phyloP scores from a whole-genome alignment of 2,888 invertebrate genomes.

The Agonopterix subpropinquella region DNA sequence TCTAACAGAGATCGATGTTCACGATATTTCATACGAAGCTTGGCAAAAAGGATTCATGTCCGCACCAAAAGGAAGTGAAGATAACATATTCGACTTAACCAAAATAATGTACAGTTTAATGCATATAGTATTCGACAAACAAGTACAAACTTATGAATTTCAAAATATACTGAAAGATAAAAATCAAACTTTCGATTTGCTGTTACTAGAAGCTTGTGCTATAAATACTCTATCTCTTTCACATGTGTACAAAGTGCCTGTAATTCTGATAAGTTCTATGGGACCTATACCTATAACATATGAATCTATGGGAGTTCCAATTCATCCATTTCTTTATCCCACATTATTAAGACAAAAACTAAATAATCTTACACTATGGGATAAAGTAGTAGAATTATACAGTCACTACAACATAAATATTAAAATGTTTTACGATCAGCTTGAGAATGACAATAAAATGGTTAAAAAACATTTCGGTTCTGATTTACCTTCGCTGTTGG shows the following conservation, averaged over 20 bases:
- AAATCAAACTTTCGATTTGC: constrained; percentile 26
- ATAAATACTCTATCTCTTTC: constrained; percentile 18
- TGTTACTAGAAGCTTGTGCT: constrained; percentile 26
- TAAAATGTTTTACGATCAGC: constrained; percentile 2
- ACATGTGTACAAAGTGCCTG: constrained; percentile 27
- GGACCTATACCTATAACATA: constrained; percentile 17
- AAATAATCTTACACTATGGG: constrained; percentile 27
- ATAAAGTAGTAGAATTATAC: constrained; percentile 26
- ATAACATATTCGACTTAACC: constrained; percentile 12
- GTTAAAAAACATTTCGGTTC: constrained; percentile 24
- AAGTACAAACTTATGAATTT: constrained; percentile 19
- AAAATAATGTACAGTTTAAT: constrained; percentile 6
- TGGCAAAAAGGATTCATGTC: constrained; percentile 13
- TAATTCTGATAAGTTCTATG: constrained; percentile 33
- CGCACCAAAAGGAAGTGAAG: constrained; percentile 8
- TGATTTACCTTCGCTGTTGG: constrained; percentile 18
- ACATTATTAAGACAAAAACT: constrained; percentile 14
- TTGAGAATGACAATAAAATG: constrained; percentile 6
- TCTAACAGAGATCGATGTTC: constrained; percentile 50
- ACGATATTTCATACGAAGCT: constrained; percentile 31
- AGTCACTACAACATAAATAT: constrained; percentile 11
- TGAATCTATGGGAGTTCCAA: constrained; percentile 25
- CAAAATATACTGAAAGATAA: constrained; percentile 19
- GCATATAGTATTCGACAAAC: constrained; percentile 13
- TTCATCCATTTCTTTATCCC: constrained; percentile 34